Evolutionary conservation across 1,140 invertebrate genomes (phyloP).

Genomic region (Drosophila navojoa): DNA sequence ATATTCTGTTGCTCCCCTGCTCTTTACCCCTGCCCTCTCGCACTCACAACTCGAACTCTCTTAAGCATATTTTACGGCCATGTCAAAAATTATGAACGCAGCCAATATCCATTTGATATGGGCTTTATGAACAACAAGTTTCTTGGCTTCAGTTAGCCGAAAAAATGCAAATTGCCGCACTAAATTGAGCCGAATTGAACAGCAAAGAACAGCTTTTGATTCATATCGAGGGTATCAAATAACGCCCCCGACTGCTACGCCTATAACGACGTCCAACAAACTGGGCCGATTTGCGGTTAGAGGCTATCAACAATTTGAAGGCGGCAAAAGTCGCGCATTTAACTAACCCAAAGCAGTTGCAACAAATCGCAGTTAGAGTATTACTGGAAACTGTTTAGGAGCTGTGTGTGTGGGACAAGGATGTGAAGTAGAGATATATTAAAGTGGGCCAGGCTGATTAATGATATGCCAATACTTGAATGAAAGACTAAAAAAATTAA

Average conservation of each 20-base stretch:
- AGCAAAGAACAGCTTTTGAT: conserved; percentile 30
- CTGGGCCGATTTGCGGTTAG: conserved; percentile 24
- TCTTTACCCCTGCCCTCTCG: too few species aligned
- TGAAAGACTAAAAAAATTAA: too few species aligned
- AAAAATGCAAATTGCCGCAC: conserved; percentile 42
- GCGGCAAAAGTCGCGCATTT: conserved; percentile 41
- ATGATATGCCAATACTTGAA: too few species aligned
- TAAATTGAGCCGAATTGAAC: conserved; percentile 21
- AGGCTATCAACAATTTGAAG: conserved; percentile 20
- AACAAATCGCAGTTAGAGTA: neutral
- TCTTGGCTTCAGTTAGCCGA: conserved; percentile 5
- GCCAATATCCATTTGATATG: conserved; percentile 32
- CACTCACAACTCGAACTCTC: too few species aligned
- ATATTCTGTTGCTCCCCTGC: neutral
- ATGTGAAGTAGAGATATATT: too few species aligned
- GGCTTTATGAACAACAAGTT: conserved; percentile 4
- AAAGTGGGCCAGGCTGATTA: too few species aligned
- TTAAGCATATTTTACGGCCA: conserved; percentile 35
- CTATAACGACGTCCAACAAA: conserved; percentile 28
- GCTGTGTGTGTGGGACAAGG: neutral
- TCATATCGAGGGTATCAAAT: conserved; percentile 32
- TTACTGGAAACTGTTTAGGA: neutral
- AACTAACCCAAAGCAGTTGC: neutral
- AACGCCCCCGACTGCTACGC: conserved; percentile 27
- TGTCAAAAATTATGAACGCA: conserved; percentile 48